These are phyloP conservation scores for Enteromius treurensis DNA, from an alignment of 2,797 vertebrate genomes.

Conservation along the genomic window DNA sequence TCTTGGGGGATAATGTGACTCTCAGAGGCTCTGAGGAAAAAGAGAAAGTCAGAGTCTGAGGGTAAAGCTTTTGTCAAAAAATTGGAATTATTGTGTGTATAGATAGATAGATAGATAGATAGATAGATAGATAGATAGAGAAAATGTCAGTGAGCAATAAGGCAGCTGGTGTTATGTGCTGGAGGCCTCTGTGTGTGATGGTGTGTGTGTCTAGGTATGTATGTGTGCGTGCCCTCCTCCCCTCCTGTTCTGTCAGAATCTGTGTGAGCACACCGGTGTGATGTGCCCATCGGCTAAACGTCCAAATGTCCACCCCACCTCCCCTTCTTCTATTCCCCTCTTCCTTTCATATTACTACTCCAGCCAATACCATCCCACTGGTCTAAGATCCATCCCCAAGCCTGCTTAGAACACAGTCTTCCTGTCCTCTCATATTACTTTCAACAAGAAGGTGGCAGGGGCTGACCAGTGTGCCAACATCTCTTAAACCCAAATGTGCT, in stretches of 20 bases:
- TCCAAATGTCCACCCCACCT: slow-evolving; percentile 64
- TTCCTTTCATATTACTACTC: slow-evolving; percentile 20
- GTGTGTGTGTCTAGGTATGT: slow-evolving; percentile 51
- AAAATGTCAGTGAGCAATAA: slow-evolving; percentile 79
- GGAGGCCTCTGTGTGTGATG: slow-evolving; percentile 57
- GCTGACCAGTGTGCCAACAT: slow-evolving; percentile 7
- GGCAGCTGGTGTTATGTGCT: slow-evolving; percentile 72
- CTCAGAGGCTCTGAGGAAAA: slow-evolving; percentile 86
- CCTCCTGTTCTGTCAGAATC: slow-evolving; percentile 70
- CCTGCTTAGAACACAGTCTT: slow-evolving; percentile 17
- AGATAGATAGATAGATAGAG: background rate
- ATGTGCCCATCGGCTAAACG: slow-evolving; percentile 74
- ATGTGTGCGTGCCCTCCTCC: slow-evolving; percentile 51
- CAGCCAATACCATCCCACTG: slow-evolving; percentile 24
- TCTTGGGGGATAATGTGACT: slow-evolving; percentile 96
- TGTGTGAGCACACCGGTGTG: slow-evolving; percentile 69
- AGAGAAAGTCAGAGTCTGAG: background rate
- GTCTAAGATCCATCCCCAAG: slow-evolving; percentile 10
- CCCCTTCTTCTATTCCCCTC: slow-evolving; percentile 31
- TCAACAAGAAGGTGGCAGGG: slow-evolving; percentile 49
- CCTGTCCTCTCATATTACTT: slow-evolving; percentile 60
- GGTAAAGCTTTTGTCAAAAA: background rate
- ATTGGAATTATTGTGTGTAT: background rate
- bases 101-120: slow-evolving; percentile 8
- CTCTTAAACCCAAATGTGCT: slow-evolving; percentile 54